A percentile compares a stretch with the other conserved stretches of the same genome.
Evolutionary conservation across 1,140 invertebrate species (phyloP).

Genomic region (Drosophila equinoxialis): DNA sequence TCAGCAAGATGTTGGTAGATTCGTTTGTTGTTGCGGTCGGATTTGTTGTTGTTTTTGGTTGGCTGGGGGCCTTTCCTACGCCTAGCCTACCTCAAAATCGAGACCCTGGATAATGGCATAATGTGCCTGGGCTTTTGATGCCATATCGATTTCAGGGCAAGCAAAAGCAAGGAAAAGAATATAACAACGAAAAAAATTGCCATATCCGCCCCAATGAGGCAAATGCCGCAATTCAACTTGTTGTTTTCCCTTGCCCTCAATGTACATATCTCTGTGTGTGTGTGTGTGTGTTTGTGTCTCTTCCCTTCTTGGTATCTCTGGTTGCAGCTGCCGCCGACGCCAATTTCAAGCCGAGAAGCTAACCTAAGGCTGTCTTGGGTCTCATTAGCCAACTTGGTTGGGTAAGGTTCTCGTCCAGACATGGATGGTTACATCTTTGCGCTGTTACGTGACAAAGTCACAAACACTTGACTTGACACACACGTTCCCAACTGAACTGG

Average conservation of each 20-base stretch:
- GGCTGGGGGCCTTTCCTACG: slow-evolving; percentile 49
- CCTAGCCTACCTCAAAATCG: slow-evolving; percentile 28
- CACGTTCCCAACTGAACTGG: slow-evolving; percentile 24
- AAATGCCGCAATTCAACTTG: slow-evolving; percentile 23
- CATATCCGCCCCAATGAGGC: slow-evolving; percentile 64
- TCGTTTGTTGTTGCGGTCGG: slow-evolving; percentile 3
- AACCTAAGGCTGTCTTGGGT: slow-evolving; percentile 46
- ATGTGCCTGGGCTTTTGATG: slow-evolving; percentile 73
- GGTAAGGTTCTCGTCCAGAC: not conserved
- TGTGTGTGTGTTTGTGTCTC: slow-evolving; percentile 15
- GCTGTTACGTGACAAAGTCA: slow-evolving; percentile 75
- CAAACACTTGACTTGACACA: slow-evolving; percentile 68
- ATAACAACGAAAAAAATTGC: slow-evolving; percentile 52
- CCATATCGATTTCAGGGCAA: slow-evolving; percentile 76
- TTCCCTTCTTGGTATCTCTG: slow-evolving; percentile 14
- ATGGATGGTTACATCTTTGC: not conserved
- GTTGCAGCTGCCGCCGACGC: slow-evolving; percentile 60
- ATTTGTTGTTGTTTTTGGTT: not conserved
- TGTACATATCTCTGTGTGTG: too few species aligned
- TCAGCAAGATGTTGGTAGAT: slow-evolving; percentile 54
- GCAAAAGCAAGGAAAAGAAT: not conserved
- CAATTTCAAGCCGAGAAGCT: slow-evolving; percentile 42
- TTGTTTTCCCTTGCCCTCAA: slow-evolving; percentile 17
- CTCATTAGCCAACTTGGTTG: slow-evolving; percentile 45
- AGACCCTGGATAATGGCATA: slow-evolving; percentile 73